Base-by-base conservation (phyloP, 1,140 invertebrate genomes). In the Diprion similis region DNA sequence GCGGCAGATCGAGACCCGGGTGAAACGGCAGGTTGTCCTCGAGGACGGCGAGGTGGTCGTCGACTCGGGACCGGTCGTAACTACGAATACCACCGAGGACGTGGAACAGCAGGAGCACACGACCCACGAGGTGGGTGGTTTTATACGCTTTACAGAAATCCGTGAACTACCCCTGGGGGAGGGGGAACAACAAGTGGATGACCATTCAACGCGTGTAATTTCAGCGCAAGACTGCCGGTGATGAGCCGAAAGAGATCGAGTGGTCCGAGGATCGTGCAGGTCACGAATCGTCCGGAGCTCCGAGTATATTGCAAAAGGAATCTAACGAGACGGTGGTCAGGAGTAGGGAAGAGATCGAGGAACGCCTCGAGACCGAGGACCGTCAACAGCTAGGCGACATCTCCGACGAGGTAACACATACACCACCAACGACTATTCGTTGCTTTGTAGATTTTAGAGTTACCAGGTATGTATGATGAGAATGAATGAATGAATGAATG, bases 31-130 rank as follows among this genome's bases (percentile, higher is more conserved):
- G 84, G 91, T 97, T 24, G 91, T 96, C 66, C 87, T 97, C 67
- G 95, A 97, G 89, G 95, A 97, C 89, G 96, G 96, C 48, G 93
- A 95, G 80, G 94, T 97, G 3, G 92, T 97, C 73, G 94, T 93
- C 75, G 96, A 97, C 86, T 93, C 94, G 0, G 96, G 95, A 3
- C 96, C 96, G 0, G 92, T 96, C 81, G 94, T 97, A 78, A 96
- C 95, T 75, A 97, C 95, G 71, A 95, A 95, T 74, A 96, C 94
- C 66, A 94, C 94, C 46, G 95, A 97, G 86, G 95, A 97, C 83
- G 95, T 94, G 10, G 93, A 96, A 78, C 95, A 94, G 45, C 94
- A 96, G 81, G 95, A 96, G 80, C 94, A 94, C 77, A 92, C 95
- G 81, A 94, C 95, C 76, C 95, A 94, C 45, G 95, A 96, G 90